Evolutionary conservation across 2,797 vertebrate species (phyloP).

Genomic region (Hapalemur alaotrensis): DNA sequence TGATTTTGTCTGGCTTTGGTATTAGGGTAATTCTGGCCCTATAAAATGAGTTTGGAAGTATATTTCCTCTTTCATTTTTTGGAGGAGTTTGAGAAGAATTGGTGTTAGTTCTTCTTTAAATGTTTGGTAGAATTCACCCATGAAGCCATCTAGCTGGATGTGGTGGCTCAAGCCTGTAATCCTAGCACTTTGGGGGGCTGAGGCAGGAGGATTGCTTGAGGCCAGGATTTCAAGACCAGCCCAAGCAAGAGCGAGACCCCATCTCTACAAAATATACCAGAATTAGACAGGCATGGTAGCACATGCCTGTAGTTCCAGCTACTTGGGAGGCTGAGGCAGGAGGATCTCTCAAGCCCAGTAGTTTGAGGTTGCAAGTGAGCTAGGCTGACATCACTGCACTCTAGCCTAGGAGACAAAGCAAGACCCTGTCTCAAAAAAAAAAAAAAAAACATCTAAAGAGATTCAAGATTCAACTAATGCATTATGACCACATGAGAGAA

Average conservation of each 20-base stretch:
- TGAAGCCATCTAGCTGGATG: background rate
- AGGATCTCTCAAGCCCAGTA: background rate
- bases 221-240: background rate
- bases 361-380: background rate
- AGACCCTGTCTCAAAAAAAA: background rate
- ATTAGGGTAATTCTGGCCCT: background rate
- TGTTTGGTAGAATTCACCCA: background rate
- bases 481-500: background rate
- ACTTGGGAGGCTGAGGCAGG: background rate
- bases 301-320: background rate
- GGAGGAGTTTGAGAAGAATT: background rate
- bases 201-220: background rate
- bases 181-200: background rate
- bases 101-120: background rate
- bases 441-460: background rate
- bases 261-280: background rate
- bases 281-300: background rate
- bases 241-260: background rate
- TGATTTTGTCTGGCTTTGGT: background rate
- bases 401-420: background rate
- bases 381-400: background rate
- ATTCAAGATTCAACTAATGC: background rate
- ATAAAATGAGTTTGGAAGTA: background rate
- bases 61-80: background rate
- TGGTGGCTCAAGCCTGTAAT: background rate